These are phyloP conservation scores for Neomorphus geoffroyi DNA, from an alignment of 2,797 vertebrate genomes.

Conservation along the genomic window DNA sequence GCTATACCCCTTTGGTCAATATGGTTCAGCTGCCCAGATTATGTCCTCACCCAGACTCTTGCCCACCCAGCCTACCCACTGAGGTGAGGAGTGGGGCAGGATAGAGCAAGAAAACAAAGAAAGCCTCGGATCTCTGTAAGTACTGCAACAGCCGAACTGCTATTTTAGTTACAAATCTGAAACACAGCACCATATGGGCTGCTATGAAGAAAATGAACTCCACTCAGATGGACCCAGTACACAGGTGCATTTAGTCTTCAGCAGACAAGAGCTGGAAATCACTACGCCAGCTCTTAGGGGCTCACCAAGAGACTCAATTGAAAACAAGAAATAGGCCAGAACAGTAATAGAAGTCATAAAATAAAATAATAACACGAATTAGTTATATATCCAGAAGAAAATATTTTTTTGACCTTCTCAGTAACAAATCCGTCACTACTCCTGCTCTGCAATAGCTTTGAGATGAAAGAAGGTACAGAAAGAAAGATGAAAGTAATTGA, in stretches of 20 bases:
- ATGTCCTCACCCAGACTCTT: accelerated
- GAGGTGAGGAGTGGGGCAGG: not conserved
- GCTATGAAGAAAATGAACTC: not conserved
- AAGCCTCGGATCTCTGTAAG: not conserved
- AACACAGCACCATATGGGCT: not conserved
- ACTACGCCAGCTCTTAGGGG: not conserved
- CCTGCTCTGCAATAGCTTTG: not conserved
- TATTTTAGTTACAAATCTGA: not conserved
- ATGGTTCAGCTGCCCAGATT: not conserved
- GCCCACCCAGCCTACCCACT: accelerated
- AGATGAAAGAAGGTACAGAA: constrained; percentile 18
- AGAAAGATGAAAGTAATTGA: constrained; percentile 36
- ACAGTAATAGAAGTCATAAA: not conserved
- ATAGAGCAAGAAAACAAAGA: not conserved
- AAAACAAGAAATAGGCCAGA: not conserved
- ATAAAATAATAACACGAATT: not conserved
- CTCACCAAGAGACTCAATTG: not conserved
- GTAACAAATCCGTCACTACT: not conserved
- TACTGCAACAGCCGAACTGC: not conserved
- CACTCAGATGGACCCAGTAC: not conserved
- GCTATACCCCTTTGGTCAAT: not conserved
- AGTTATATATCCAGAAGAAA: constrained; percentile 14
- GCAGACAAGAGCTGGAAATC: not conserved
- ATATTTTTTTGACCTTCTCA: constrained; percentile 19
- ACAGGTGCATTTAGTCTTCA: not conserved